Base-by-base conservation (phyloP, 1,140 invertebrate species). In the Drosophila repletoides region DNA sequence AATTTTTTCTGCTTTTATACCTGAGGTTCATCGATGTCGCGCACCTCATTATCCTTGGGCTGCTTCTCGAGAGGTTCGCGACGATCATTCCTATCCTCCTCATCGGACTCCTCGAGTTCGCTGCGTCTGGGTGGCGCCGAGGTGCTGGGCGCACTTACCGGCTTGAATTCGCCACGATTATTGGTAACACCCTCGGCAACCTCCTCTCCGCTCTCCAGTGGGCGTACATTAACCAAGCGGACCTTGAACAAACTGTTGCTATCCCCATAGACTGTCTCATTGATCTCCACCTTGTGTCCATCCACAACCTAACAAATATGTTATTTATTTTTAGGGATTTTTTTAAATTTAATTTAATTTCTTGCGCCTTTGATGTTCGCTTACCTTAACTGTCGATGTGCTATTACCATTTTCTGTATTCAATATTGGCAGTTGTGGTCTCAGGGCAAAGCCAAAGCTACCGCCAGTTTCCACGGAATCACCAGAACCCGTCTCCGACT, bases 201-300 rank as follows among this genome's bases (percentile, higher is more conserved):
- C 22, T 83, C 76, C 55, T 89, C 88, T 40, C 75, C 88, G 9
- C 77, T 84, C 1, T 84, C 88, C 45, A 89, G 19, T 1, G 88
- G 88, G 34, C 88, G 88, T 19, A 89, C 74, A 33, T 89, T 89
- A 1, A 89, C 81, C 45, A 89, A 24, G 24, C 88, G 88, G 19
- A 89, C 86, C 72, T 88, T 89, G 64, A 86, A 89, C 31, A 76
- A 21, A 43, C 66, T 88, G 38, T 89, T 87, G 7, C 10, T 38
- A 43, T 86, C 71, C 2, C 84, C 87, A n/a, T 84, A 88, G 1
- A 76, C 71, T 2, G 88, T 89, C 49, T 89, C 88, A 45, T 89
- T 89, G 34, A 89, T 83, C 64, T 89, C 88, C 15, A 89, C 68
- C 53, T 81, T 81, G 59, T 89, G 88, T 6, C 88, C 88, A 75